Percentiles rank a stretch among this genome's conserved stretches.
Evolutionary conservation across 2,888 invertebrate genomes (phyloP).

Genomic region (Strigamia maritima): DNA sequence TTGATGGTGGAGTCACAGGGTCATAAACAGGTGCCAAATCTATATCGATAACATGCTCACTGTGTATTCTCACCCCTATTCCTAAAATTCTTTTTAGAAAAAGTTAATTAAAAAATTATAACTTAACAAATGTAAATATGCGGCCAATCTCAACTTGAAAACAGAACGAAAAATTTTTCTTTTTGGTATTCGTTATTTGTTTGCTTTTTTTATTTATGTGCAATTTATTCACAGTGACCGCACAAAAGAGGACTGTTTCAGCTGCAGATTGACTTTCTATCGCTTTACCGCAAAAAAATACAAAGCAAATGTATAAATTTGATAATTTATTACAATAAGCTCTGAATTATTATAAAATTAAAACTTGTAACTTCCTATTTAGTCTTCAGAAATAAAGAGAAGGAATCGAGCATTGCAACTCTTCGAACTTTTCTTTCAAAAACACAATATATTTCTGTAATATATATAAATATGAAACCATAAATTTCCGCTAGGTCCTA

Average conservation of each 20-base stretch:
- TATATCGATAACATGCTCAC: conserved; percentile 13
- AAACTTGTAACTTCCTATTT: conserved; percentile 41
- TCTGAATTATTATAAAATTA: conserved; percentile 40
- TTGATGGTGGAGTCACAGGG: conserved; percentile 29
- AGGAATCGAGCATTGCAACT: conserved; percentile 35
- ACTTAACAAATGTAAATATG: not conserved
- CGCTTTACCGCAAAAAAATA: conserved; percentile 27
- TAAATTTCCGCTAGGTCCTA: too few relatives aligned
- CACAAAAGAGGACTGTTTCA: conserved; percentile 18
- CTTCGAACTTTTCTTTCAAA: not conserved
- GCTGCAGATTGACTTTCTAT: conserved; percentile 34
- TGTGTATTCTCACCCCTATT: conserved; percentile 23
- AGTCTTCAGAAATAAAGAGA: conserved; percentile 41
- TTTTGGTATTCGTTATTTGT: not conserved
- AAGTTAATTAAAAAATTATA: not conserved
- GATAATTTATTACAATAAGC: conserved; percentile 39
- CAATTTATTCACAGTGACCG: conserved; percentile 34
- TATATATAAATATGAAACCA: not conserved
- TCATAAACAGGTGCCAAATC: conserved; percentile 29
- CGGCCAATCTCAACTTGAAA: not conserved
- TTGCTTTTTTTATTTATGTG: conserved; percentile 1
- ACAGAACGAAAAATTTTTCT: not conserved
- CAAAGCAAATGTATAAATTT: conserved; percentile 39
- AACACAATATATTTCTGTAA: not conserved
- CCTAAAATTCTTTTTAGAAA: not conserved